phyloP scores from a whole-genome alignment of 2,888 invertebrate species.

The Perithous albicinctus region DNA sequence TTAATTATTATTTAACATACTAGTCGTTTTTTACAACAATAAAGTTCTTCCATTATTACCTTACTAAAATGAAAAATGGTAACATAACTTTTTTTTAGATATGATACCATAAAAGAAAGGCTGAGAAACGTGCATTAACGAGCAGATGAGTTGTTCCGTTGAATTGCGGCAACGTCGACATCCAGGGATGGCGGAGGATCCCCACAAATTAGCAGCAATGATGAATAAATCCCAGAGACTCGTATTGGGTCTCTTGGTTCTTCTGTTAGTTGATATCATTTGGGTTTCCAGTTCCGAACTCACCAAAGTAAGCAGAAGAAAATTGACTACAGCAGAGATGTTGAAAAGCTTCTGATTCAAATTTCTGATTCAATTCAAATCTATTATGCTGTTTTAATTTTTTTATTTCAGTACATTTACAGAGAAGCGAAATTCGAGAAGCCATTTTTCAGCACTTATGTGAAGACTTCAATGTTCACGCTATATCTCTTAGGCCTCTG shows the following conservation, averaged over 20 bases:
- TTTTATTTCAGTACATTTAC: slow-evolving; percentile 91
- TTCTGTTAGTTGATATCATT: slow-evolving; percentile 96
- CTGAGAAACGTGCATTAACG: slow-evolving; percentile 9
- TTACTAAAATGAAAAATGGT: background rate
- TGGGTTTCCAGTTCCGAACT: slow-evolving; percentile 98
- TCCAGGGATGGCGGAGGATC: slow-evolving; percentile 83
- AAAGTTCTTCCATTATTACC: too few relatives aligned
- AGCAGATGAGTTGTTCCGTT: slow-evolving; percentile 81
- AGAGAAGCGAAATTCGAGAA: slow-evolving; percentile 94
- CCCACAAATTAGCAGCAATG: slow-evolving; percentile 84
- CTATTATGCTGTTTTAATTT: slow-evolving; percentile 80
- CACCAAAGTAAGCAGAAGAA: slow-evolving; percentile 90
- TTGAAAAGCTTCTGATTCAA: background rate
- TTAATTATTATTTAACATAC: too few relatives aligned
- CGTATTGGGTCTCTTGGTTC: slow-evolving; percentile 93
- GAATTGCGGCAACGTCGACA: slow-evolving; percentile 82
- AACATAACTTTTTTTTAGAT: slow-evolving; percentile 22
- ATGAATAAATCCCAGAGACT: slow-evolving; percentile 90
- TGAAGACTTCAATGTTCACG: slow-evolving; percentile 97
- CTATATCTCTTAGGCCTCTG: slow-evolving; percentile 95
- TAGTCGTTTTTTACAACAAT: too few relatives aligned
- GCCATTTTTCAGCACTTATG: slow-evolving; percentile 98
- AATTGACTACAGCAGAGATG: background rate
- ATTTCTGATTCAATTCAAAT: background rate
- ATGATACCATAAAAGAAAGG: slow-evolving; percentile 69